Conservation (phyloP, 1,140 invertebrate species). For the Drosophila sucinea region DNA sequence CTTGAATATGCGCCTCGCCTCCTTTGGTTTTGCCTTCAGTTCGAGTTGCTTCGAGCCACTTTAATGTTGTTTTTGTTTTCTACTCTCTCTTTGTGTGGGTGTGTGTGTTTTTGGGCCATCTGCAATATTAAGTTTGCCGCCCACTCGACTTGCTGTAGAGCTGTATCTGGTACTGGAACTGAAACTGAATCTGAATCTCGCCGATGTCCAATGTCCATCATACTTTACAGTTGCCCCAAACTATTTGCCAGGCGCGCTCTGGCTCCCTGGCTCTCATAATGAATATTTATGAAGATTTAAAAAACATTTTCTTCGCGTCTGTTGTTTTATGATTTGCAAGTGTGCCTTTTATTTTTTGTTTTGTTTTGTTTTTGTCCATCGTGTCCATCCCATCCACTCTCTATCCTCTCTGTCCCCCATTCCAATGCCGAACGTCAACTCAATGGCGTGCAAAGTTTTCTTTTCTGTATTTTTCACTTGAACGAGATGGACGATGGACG, state of each 20-base stretch:
- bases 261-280: conserved; percentile 56
- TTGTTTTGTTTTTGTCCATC: not conserved
- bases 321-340: conserved; percentile 83
- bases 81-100: conserved; percentile 41
- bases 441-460: conserved; percentile 78
- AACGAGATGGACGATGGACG: conserved; percentile 39
- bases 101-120: conserved; percentile 62
- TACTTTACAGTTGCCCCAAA: conserved; percentile 67
- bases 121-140: conserved; percentile 70
- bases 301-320: conserved; percentile 82
- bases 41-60: conserved; percentile 49
- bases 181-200: conserved; percentile 9
- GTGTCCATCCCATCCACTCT: not conserved
- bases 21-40: conserved; percentile 52
- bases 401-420: not conserved
- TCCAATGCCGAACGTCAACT: conserved; percentile 46
- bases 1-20: conserved; percentile 32
- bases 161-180: not conserved
- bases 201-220: conserved; percentile 49
- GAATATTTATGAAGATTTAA: conserved; percentile 82
- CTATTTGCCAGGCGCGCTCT: conserved; percentile 64
- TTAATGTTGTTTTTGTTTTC: conserved; percentile 70
- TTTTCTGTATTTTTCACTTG: conserved; percentile 60
- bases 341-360: conserved; percentile 54
- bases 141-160: conserved; percentile 23